Evolutionary conservation across 2,888 invertebrate species (phyloP), one percentile per base, ranked within the genome.

Genomic region (Furcula furcula): DNA sequence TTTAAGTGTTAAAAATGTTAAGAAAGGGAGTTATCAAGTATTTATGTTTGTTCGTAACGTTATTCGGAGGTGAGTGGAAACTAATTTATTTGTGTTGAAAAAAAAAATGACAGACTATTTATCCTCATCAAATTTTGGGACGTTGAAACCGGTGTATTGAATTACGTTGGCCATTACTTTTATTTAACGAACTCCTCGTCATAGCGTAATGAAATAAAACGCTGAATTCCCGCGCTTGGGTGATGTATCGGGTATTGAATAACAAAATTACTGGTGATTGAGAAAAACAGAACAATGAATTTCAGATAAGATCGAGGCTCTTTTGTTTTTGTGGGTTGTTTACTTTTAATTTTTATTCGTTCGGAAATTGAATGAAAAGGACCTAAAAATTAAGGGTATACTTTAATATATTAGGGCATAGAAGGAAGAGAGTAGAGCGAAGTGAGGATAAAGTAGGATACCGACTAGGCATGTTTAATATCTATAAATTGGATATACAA

Each of bases 31-130:
- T 72, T 34, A 40, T 61, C 31, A 51, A 54, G 55, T 63, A 76
- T 52, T 55, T 58, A 32, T 60, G 65, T 41, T 53, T 77, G 32
- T 63, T 82, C 42, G 46, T 82, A 52, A 68, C 75, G 57, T 54
- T 77, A 40, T 75, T 82, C 35, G 75, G 80, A 56, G 83, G 85
- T 86, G 61, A 77, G 84, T 73, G 12, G 13, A 6, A 3, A 3
- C 7, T 25, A 12, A 11, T n/a, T 22, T 22, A 22, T 22, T 22
- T 3, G 4, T 4, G 23, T 13, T 16, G 16, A 6, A 25, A 7
- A 25, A 7, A 12, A 22, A 22, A 25, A 25, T 25, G 13, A 5
- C 6, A 4, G 34, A 11, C 38, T 34, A 33, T 32, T 44, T 39
- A n/a, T 31, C 34, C 33, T 39, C 44, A 34, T 48, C 43, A 50